Evolutionary conservation across 2,888 invertebrate species (phyloP).

Genomic region (Pimpla rufipes): DNA sequence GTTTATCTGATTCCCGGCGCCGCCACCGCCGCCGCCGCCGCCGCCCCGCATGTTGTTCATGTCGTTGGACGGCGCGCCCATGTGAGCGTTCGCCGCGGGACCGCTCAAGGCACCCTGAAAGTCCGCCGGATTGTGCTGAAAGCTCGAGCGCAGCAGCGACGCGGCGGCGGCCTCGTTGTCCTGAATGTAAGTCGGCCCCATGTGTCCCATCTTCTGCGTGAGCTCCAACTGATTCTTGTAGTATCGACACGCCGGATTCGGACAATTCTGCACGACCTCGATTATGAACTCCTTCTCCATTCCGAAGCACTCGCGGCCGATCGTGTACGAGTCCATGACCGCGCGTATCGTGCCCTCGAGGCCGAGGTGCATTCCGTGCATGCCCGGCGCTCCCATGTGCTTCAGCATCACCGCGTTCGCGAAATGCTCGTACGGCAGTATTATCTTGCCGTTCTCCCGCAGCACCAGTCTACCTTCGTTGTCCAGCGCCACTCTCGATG

Average conservation of each 20-base stretch:
- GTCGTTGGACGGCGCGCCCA: slow-evolving; percentile 79
- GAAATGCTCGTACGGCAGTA: slow-evolving; percentile 95
- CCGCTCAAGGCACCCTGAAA: slow-evolving; percentile 81
- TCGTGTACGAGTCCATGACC: slow-evolving; percentile 94
- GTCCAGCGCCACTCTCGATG: slow-evolving; percentile 93
- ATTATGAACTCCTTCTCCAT: slow-evolving; percentile 96
- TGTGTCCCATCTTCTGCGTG: slow-evolving; percentile 84
- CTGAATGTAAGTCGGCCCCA: slow-evolving; percentile 82
- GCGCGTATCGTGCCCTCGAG: slow-evolving; percentile 94
- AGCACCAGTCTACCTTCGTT: slow-evolving; percentile 93
- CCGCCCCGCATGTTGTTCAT: slow-evolving; percentile 77
- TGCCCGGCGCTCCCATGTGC: slow-evolving; percentile 92
- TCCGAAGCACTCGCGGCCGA: slow-evolving; percentile 93
- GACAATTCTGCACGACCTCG: slow-evolving; percentile 95
- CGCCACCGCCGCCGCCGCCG: slow-evolving; percentile 8
- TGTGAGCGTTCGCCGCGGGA: slow-evolving; percentile 79
- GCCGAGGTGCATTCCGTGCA: slow-evolving; percentile 93
- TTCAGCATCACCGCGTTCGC: slow-evolving; percentile 96
- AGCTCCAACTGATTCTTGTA: slow-evolving; percentile 93
- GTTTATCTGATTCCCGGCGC: slow-evolving; percentile 81
- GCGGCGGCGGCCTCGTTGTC: slow-evolving; percentile 82
- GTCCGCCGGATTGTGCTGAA: slow-evolving; percentile 81
- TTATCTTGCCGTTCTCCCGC: slow-evolving; percentile 95
- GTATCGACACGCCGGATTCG: slow-evolving; percentile 94
- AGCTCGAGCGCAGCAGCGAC: slow-evolving; percentile 80